A percentile compares a stretch with the other conserved stretches of the same genome.
phyloP scores from a whole-genome alignment of 2,888 invertebrate species.

The Theodoxus fluviatilis region DNA sequence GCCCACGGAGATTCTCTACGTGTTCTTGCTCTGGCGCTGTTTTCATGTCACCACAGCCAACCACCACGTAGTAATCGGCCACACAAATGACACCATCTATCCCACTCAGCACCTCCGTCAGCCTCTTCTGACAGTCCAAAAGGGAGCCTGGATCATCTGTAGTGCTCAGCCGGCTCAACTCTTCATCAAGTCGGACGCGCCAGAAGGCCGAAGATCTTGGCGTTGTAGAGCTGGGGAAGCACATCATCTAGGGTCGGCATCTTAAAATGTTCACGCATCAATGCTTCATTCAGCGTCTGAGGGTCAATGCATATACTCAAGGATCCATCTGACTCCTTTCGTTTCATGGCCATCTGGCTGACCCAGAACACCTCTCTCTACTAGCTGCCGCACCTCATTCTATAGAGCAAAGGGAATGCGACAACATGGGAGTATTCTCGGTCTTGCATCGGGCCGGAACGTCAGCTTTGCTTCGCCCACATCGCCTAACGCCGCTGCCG shows the following conservation, averaged over 20 bases:
- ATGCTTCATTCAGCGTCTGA: conserved; percentile 31
- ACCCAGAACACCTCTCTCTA: conserved; percentile 30
- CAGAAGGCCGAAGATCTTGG: conserved; percentile 39
- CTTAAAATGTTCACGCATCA: conserved; percentile 31
- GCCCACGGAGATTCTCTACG: conserved; percentile 23
- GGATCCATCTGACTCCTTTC: conserved; percentile 25
- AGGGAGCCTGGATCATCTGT: conserved; percentile 26
- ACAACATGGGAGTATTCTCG: conserved; percentile 27
- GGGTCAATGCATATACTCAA: conserved; percentile 35
- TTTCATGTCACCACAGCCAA: conserved; percentile 31
- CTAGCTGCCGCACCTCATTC: conserved; percentile 27
- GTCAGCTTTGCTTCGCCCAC: conserved; percentile 25
- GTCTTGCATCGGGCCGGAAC: conserved; percentile 18
- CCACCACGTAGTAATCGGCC: conserved; percentile 34
- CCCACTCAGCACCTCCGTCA: conserved; percentile 31
- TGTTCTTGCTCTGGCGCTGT: conserved; percentile 29
- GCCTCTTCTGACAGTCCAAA: conserved; percentile 27
- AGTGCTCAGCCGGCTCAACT: conserved; percentile 36
- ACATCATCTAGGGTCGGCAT: conserved; percentile 39
- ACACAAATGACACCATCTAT: conserved; percentile 31
- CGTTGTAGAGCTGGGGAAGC: conserved; percentile 34
- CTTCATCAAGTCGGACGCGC: conserved; percentile 34
- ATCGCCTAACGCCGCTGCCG: conserved; percentile 25
- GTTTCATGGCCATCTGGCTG: conserved; percentile 32
- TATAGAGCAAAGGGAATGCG: conserved; percentile 28